A percentile compares a stretch with the other conserved stretches of the same genome.
Conservation (phyloP, 2,888 invertebrate species). For the Tenthredo scrophulariae region DNA sequence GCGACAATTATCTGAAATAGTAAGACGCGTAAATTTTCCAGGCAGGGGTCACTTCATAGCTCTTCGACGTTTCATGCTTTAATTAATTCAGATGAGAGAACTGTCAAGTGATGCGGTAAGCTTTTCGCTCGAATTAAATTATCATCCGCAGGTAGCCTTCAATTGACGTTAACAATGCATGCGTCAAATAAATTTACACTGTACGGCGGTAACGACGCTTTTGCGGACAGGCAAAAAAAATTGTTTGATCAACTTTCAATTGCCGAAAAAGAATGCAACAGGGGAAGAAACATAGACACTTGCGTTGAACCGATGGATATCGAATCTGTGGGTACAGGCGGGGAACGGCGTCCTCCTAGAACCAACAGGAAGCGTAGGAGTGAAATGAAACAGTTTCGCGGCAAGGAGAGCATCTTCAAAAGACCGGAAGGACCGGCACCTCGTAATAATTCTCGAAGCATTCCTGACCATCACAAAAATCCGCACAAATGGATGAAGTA, state of each 20-base stretch:
- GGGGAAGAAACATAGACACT: slow-evolving; percentile 69
- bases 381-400: slow-evolving; percentile 83
- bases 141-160: not conserved
- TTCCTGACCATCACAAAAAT: slow-evolving; percentile 83
- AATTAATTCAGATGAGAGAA: not conserved
- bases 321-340: slow-evolving; percentile 48
- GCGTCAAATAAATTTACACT: slow-evolving; percentile 61
- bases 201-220: slow-evolving; percentile 73
- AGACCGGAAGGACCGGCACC: slow-evolving; percentile 84
- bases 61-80: not conserved
- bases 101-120: not conserved
- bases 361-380: slow-evolving; percentile 78
- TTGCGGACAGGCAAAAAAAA: slow-evolving; percentile 83
- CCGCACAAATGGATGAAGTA: slow-evolving; percentile 92
- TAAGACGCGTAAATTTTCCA: not conserved
- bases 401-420: slow-evolving; percentile 90
- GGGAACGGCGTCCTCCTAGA: slow-evolving; percentile 49
- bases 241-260: slow-evolving; percentile 85
- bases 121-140: not conserved
- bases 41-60: not conserved
- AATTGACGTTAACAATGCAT: slow-evolving; percentile 23
- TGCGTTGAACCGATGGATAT: slow-evolving; percentile 1
- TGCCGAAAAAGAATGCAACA: slow-evolving; percentile 82
- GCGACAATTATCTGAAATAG: not conserved
- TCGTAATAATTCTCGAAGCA: slow-evolving; percentile 75